Evolutionary conservation across 2,888 invertebrate species (phyloP).

Genomic region (Carabus problematicus): DNA sequence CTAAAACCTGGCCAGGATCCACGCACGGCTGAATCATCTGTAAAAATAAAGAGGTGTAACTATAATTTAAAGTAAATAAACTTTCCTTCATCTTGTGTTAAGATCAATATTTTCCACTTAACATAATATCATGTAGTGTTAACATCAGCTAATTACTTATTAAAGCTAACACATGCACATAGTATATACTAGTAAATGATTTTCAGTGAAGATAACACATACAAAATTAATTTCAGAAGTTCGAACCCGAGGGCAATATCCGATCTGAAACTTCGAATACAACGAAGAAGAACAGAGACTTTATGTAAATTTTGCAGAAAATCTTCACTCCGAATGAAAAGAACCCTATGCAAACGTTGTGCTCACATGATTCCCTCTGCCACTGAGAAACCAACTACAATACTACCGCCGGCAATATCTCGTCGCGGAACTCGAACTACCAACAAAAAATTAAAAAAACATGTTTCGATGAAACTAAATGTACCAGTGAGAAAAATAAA

Average conservation of each 20-base stretch:
- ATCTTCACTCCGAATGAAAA: slow-evolving; percentile 29
- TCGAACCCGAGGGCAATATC: slow-evolving; percentile 16
- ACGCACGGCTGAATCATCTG: not conserved
- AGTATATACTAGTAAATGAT: too few relatives aligned
- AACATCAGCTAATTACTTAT: too few relatives aligned
- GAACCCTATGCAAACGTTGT: slow-evolving; percentile 28
- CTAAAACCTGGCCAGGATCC: not conserved
- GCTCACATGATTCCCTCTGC: not conserved
- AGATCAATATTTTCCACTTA: too few relatives aligned
- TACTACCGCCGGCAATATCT: not conserved
- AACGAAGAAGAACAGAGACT: slow-evolving; percentile 25
- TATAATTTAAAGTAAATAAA: slow-evolving; percentile 32
- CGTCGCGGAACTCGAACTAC: not conserved
- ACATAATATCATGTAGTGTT: too few relatives aligned
- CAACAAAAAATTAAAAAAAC: not conserved
- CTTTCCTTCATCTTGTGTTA: too few relatives aligned
- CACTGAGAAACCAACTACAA: too few relatives aligned
- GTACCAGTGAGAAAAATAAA: not conserved
- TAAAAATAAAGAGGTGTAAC: slow-evolving; percentile 31
- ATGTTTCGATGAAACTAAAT: not conserved
- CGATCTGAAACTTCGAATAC: slow-evolving; percentile 14
- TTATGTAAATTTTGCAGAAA: slow-evolving; percentile 31
- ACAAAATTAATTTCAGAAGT: slow-evolving; percentile 18
- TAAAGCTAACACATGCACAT: too few relatives aligned
- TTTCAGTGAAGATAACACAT: not conserved